Conservation (phyloP, 2,888 invertebrate species). For the Phrixothrix hirtus region DNA sequence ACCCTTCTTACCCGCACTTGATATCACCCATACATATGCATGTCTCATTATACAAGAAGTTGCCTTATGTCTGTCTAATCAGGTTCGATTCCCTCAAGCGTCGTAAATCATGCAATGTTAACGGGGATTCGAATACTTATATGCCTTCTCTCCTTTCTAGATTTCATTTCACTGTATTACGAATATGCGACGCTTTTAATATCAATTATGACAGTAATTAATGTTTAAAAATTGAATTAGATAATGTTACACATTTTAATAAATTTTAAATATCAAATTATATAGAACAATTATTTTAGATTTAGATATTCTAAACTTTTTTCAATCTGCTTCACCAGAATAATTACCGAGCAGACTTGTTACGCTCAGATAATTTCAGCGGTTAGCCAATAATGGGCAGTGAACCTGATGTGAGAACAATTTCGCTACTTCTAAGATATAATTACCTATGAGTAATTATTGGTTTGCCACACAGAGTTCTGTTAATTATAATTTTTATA, state of each 20-base stretch:
- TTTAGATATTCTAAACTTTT: not conserved
- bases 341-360: not conserved
- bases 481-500: not conserved
- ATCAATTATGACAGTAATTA: not conserved
- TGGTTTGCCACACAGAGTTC: not conserved
- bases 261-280: too few species aligned
- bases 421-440: not conserved
- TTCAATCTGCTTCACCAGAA: not conserved
- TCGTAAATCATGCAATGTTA: constrained; percentile 47
- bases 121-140: constrained; percentile 41
- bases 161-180: constrained; percentile 22
- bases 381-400: not conserved
- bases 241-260: not conserved
- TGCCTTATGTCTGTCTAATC: constrained; percentile 45
- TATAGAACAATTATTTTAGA: not conserved
- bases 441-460: not conserved
- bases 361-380: not conserved
- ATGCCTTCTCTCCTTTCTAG: constrained; percentile 22
- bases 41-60: constrained; percentile 51
- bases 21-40: constrained; percentile 52
- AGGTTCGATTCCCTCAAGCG: constrained; percentile 46
- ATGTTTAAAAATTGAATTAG: not conserved
- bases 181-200: constrained; percentile 1
- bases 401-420: not conserved
- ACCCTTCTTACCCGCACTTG: constrained; percentile 49